Evolutionary conservation across 2,113 vertebrate genomes (phyloP), one percentile per base, ranked within the genome.

Genomic region (Elaphurus davidianus): DNA sequence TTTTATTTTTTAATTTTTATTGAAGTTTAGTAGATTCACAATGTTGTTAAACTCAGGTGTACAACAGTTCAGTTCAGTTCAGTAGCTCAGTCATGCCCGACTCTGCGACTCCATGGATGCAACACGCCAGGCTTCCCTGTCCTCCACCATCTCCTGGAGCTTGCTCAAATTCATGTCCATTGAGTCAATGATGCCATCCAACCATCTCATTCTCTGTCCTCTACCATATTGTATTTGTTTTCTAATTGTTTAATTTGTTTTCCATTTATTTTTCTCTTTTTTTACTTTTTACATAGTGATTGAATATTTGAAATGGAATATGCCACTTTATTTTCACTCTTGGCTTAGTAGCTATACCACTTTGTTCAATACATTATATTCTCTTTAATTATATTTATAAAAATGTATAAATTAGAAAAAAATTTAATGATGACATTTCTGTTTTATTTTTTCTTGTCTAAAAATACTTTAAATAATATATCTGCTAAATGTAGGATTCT

Each of bases 321-420:
- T 92, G 52, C 21, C n/a, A 79, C 59, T 83, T 59, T 96, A n/a
- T 74, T 96, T 86, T n/a, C n/a, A 54, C 27, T 83, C 12, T 36
- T 89, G 50, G 60, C 23, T 47, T 67, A n/a, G 64, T 78, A 85
- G 11, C 10, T 78, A 45, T 91, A 30, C 6, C 11, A 92, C 54
- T 88, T 74, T 92, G 59, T 96, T 74, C 21, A 60, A 50, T 91
- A 16, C 7, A 52, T 52, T 95, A n/a, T n/a, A n/a, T 95, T 95
- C 57, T 82, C 50, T 92, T 83, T 74, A 85, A 90, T 85, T 85
- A 23, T 74, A 16, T 83, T 74, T 83, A 43, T 21, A 59, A 45
- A 28, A 82, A 87, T 33, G 19, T 87, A 33, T 47, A 78, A 62
- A 67, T 67, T 91, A 67, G 50, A 67, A 67, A 83, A 95, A 55